Evolutionary conservation across 2,888 invertebrate genomes (phyloP).

Genomic region (Lepidonotus clava): DNA sequence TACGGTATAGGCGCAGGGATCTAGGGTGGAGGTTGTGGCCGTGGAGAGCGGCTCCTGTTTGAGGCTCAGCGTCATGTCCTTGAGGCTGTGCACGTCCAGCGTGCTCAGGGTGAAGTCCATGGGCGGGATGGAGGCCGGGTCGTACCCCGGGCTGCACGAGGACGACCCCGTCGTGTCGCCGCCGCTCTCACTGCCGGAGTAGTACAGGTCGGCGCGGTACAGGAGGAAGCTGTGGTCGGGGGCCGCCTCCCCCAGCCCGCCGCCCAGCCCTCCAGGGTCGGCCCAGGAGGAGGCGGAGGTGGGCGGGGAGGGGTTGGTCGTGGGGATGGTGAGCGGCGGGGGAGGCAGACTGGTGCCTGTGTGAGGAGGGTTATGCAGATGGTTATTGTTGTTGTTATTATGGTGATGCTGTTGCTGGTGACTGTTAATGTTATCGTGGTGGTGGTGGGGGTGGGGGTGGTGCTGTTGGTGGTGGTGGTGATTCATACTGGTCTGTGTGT

Average conservation of each 20-base stretch:
- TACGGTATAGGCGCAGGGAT: neutral
- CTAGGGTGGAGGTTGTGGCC: too few species aligned
- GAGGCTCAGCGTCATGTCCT: neutral
- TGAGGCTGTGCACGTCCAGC: neutral
- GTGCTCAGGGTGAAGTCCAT: neutral
- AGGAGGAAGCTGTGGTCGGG: neutral
- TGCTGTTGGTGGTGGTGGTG: neutral
- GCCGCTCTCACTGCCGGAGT: slow-evolving; percentile 21
- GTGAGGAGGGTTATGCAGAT: neutral
- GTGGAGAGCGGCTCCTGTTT: slow-evolving; percentile 24
- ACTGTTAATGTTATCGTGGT: too few species aligned
- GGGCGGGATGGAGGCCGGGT: neutral
- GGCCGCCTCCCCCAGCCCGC: neutral
- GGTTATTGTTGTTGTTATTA: neutral
- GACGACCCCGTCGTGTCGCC: neutral
- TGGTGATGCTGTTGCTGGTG: neutral
- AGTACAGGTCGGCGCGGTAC: neutral
- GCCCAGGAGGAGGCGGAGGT: neutral
- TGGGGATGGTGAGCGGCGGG: neutral
- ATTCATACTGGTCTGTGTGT: too few species aligned
- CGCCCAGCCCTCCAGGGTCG: neutral
- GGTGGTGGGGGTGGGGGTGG: neutral
- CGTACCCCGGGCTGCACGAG: neutral
- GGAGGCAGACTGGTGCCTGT: neutral
- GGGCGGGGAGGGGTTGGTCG: neutral